Evolutionary conservation across 2,797 vertebrate genomes (phyloP), one percentile per base, ranked within the genome.

Genomic region (Natrix natrix): DNA sequence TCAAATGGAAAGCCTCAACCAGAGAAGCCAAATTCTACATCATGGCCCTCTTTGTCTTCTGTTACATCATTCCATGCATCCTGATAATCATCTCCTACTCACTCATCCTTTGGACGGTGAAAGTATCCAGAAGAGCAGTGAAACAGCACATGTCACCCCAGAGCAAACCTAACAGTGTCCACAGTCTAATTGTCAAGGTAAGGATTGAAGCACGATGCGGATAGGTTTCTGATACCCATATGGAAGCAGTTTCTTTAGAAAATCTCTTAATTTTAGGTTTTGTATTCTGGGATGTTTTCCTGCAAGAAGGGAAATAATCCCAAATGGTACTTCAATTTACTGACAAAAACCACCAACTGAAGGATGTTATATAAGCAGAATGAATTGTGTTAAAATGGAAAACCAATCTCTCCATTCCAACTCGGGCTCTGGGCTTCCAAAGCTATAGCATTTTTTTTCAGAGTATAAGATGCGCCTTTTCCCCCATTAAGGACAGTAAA

Each of bases 41-140:
- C 94, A 32, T 98, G 78, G 97, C 97, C 94, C 98, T 99, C 93
- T 98, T 99, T 96, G 87, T 98, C 96, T 98, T 98, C 98, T 99
- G 98, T 97, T 99, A 98, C 96, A 94, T 98, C 0, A 94, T 98
- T 14, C 98, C 98, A 59, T 98, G 98, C 96, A 96, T 97, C 32
- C 92, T 99, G 95, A 98, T 98, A 97, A 97, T 98, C 83, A 88
- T 96, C 90, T 99, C 98, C 94, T 98, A 99, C 96, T 96, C 97
- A 0, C 98, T 98, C 96, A 98, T 99, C 95, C 97, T 98, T 88
- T 97, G 96, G 94, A 96, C 61, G 0, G 95, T 97, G 95, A 90
- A 92, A 91, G 94, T 26, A 43, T 98, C 98, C 14, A 97, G 94
- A 1, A 97, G 98, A 93, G 98, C 98, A 0, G 95, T 99, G 91